phyloP scores from a whole-genome alignment of 92 coral and sea anemone species.

The Parazoanthus atlanticus region DNA sequence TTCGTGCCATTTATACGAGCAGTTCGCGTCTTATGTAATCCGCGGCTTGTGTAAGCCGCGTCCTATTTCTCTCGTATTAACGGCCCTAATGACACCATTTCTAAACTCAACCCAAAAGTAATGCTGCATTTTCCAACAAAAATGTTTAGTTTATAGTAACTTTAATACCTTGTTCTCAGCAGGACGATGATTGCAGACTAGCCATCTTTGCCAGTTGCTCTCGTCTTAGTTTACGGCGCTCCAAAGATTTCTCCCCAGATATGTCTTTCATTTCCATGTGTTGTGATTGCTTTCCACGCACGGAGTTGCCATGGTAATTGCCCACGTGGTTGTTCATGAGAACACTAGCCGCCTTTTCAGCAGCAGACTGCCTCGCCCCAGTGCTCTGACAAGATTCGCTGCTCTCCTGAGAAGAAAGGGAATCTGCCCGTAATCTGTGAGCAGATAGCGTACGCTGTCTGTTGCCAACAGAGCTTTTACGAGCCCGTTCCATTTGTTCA shows the following conservation, averaged over 20 bases:
- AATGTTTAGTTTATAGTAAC: no score
- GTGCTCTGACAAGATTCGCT: conserved; percentile 59
- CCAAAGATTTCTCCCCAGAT: conserved; percentile 26
- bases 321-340: conserved; percentile 71
- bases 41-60: no score
- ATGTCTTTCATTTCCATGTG: conserved; percentile 64
- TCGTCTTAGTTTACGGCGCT: conserved; percentile 61
- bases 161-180: conserved; percentile 50
- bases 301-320: conserved; percentile 34
- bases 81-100: no score
- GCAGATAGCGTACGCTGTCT: conserved; percentile 41
- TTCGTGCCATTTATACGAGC: no score
- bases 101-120: no score
- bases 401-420: conserved; percentile 83
- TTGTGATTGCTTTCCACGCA: conserved; percentile 42
- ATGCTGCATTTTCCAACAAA: no score
- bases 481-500: conserved; percentile 56
- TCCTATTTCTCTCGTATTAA: no score
- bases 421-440: conserved; percentile 51
- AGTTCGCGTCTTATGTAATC: no score
- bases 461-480: conserved; percentile 45
- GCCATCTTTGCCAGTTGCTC: conserved; percentile 85
- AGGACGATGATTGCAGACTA: conserved; percentile 93
- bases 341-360: conserved; percentile 84
- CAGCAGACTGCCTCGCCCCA: conserved; percentile 72